Base-by-base conservation (phyloP, 2,113 vertebrate genomes). In the Tragelaphus scriptus region DNA sequence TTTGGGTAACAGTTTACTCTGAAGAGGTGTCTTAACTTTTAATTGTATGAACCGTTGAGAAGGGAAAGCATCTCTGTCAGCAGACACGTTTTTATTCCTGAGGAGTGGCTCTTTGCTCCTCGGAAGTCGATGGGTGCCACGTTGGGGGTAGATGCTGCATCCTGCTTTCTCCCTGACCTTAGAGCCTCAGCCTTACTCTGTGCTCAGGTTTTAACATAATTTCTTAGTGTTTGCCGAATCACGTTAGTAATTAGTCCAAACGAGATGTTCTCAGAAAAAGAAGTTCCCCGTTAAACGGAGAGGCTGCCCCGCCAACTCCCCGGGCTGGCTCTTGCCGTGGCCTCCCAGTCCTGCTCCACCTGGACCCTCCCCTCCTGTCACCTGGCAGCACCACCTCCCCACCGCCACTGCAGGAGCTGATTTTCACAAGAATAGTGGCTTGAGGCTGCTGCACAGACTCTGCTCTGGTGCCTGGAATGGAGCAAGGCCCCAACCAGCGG, bases 1-100 rank as follows among this genome's bases (percentile, higher is more conserved):
- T 96, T 59, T 97, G 11, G n/a, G 55, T 75, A n/a, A 93, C 58
- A 79, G 26, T 91, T 94, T 92, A 94, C 88, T 71, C 58, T 88
- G 59, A 93, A 53, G 82, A 49, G 36, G 19, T n/a, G 9, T 58
- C 89, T 96, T 44, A 11, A 63, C 89, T 84, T 91, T 82, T 14
- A 36, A 85, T 61, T 77, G 13, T 44, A 6, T 12, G 61, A 85
- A 82, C 32, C 61, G 26, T 95, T 32, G 44, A 44, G 56, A 32
- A 91, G 16, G 81, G 61, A 61, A 7, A 85, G 21, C 7, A 5
- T 58, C 51, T 90, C 51, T 55, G 7, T 94, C 59, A 63, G 36
- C 86, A 91, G 30, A 47, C 88, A 12, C 6, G 0, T 3, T 61
- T 51, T 56, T 84, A 47, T 53, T 80, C 81, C n/a, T 71, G 44